Percentiles rank a stretch among this genome's conserved stretches.
phyloP scores from a whole-genome alignment of 2,888 invertebrate genomes.

The Drosophila recens region DNA sequence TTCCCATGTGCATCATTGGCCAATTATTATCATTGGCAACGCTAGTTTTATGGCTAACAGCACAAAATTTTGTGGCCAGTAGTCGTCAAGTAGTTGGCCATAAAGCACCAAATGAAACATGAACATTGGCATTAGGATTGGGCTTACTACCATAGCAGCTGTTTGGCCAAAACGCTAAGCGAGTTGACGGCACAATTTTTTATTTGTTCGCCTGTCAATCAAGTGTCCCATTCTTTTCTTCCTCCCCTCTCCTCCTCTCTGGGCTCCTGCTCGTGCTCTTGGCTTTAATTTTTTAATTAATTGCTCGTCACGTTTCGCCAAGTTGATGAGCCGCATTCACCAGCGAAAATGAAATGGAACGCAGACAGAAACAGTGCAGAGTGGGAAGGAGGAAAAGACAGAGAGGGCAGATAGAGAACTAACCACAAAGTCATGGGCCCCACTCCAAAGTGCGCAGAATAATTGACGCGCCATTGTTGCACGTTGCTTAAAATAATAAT shows the following conservation, averaged over 20 bases:
- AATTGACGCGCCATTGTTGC: conserved; percentile 77
- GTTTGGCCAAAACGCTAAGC: conserved; percentile 26
- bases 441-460: conserved; percentile 42
- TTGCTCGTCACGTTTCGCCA: conserved; percentile 74
- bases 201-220: conserved; percentile 43
- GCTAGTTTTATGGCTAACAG: conserved; percentile 39
- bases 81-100: conserved; percentile 45
- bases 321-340: conserved; percentile 58
- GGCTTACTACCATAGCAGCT: conserved; percentile 16
- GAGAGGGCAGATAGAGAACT: not conserved
- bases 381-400: not conserved
- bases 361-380: conserved; percentile 2
- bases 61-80: conserved; percentile 48
- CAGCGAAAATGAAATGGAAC: conserved; percentile 71
- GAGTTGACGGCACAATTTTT: conserved; percentile 20
- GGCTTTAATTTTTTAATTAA: conserved; percentile 76
- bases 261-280: conserved; percentile 16
- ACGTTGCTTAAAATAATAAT: conserved; percentile 73
- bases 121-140: conserved; percentile 40
- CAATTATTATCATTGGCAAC: conserved; percentile 66
- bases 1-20: conserved; percentile 78
- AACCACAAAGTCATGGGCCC: conserved; percentile 49
- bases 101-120: conserved; percentile 55
- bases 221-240: conserved; percentile 18
- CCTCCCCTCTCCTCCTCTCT: not conserved